Conservation (phyloP, 2,888 invertebrate species). For the Mycalesis mineus region DNA sequence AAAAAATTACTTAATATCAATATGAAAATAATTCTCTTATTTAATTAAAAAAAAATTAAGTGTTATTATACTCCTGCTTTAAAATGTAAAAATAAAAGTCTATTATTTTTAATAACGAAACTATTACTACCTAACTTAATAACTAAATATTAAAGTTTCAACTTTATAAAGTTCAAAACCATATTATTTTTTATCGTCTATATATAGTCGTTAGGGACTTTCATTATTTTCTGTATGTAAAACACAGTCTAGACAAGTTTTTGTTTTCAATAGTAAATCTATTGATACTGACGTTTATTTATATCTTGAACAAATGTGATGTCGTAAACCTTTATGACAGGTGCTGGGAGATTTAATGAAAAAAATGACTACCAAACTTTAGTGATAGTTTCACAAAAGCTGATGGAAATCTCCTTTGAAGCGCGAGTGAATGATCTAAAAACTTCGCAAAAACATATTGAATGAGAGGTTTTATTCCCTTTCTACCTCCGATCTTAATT, state of each 20-base stretch:
- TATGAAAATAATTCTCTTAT: too few species aligned
- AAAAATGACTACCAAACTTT: constrained; percentile 25
- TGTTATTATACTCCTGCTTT: too few species aligned
- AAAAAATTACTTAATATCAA: too few species aligned
- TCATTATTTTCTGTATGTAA: constrained; percentile 19
- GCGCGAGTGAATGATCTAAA: constrained; percentile 73
- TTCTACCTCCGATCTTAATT: neutral
- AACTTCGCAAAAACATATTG: constrained; percentile 65
- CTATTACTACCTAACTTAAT: neutral
- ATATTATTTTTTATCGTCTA: constrained; percentile 4
- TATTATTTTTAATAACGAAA: neutral
- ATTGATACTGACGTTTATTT: constrained; percentile 12
- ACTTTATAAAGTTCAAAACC: neutral
- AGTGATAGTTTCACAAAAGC: constrained; percentile 27
- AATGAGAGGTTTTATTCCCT: constrained; percentile 30
- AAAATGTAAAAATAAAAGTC: too few species aligned
- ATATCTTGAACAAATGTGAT: constrained; percentile 14
- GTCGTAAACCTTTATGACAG: constrained; percentile 29
- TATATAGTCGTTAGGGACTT: constrained; percentile 4
- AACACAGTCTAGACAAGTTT: constrained; percentile 26
- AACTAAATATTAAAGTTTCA: neutral
- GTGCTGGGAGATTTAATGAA: constrained; percentile 31
- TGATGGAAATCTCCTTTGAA: constrained; percentile 38
- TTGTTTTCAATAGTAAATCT: constrained; percentile 19
- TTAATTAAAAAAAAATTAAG: too few species aligned